A percentile compares a stretch with the other conserved stretches of the same genome.
Evolutionary conservation across 2,113 vertebrate species (phyloP).

Genomic region (Myrmophylax atrothorax): DNA sequence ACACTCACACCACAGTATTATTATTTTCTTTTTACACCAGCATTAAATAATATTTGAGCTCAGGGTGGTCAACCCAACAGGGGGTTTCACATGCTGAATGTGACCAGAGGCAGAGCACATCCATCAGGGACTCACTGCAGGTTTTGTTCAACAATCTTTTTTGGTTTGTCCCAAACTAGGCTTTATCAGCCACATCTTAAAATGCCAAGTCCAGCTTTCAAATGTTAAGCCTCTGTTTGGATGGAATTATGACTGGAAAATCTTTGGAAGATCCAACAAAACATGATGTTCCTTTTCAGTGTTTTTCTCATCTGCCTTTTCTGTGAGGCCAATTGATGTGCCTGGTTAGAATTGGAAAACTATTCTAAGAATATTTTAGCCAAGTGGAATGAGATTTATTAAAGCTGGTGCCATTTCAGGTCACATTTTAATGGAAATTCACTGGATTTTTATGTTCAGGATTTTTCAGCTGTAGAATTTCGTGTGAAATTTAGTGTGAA

Average conservation of each 20-base stretch:
- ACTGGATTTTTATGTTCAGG: neutral
- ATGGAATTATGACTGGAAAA: constrained; percentile 7
- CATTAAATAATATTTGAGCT: constrained; percentile 64
- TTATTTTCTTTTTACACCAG: constrained; percentile 69
- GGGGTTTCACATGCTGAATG: constrained; percentile 48
- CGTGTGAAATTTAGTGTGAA: neutral
- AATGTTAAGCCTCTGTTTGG: neutral
- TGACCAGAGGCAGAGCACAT: constrained; percentile 33
- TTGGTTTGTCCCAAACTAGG: neutral
- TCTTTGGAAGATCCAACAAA: neutral
- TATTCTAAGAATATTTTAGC: neutral
- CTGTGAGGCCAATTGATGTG: neutral
- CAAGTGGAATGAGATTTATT: neutral
- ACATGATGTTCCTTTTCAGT: neutral
- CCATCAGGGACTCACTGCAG: constrained; percentile 14
- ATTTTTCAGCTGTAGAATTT: neutral
- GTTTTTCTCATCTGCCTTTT: constrained; percentile 1
- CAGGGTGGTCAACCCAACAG: constrained; percentile 47
- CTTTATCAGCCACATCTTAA: neutral
- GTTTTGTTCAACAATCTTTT: neutral
- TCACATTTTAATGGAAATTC: neutral
- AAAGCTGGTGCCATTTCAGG: neutral
- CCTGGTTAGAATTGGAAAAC: neutral
- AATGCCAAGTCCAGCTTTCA: neutral
- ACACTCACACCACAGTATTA: constrained; percentile 65